Base-by-base conservation (phyloP, 2,888 invertebrate species). In the Mythimna lalbum region DNA sequence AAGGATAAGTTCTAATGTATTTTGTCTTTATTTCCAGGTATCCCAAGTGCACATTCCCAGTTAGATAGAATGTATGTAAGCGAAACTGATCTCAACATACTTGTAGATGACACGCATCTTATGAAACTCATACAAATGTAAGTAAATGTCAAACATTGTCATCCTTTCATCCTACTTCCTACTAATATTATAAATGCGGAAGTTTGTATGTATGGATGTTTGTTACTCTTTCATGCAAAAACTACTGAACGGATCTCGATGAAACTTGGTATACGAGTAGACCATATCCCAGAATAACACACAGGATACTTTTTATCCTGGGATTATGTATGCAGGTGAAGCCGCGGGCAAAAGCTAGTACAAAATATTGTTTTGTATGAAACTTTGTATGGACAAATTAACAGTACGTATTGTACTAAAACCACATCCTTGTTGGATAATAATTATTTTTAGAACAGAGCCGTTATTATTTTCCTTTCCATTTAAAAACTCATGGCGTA, bases 111-210 rank as follows among this genome's bases (percentile, higher is more conserved):
- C 78, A 96, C 96, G 19, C 93, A 94, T 76, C 92, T 94, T 6
- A 96, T 97, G 86, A 93, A 95, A 83, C 90, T 97, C 73, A 89
- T 94, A 63, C 92, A 97, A 88, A 95, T 94, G 97, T 97, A 94
- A 96, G 97, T 96, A 62, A 27, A 60, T 12, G 55, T 14, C 12
- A 23, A 56, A 57, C 23, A 23, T 72, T 55, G 0, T 10, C 17
- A 6, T 31, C n/a, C 9, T 23, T 21, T 39, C 31, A 56, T 49
- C 17, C n/a, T n/a, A n/a, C n/a, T n/a, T n/a, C n/a, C n/a, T n/a
- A n/a, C n/a, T n/a, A n/a, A n/a, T n/a, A n/a, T n/a, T n/a, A n/a
- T n/a, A n/a, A n/a, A n/a, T n/a, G n/a, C n/a, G n/a, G n/a, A n/a
- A n/a, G n/a, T n/a, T n/a, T n/a, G n/a, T n/a, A n/a, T n/a, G n/a